These are phyloP conservation scores for Sarcophaga bullata DNA, from an alignment of 1,140 invertebrate species.

Conservation along the genomic window DNA sequence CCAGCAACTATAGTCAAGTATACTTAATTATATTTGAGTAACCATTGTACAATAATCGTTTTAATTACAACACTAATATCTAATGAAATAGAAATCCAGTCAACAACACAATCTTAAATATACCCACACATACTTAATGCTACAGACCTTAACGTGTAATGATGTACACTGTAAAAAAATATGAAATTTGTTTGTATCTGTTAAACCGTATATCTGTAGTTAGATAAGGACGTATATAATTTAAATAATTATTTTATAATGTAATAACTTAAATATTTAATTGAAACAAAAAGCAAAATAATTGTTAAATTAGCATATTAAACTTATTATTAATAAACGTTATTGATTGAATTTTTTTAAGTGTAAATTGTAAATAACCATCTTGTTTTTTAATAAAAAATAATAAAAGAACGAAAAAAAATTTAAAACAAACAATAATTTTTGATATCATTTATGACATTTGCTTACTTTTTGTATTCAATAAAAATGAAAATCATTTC, in stretches of 20 bases:
- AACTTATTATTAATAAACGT: background rate
- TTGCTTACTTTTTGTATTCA: too few species aligned
- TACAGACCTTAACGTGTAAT: too few species aligned
- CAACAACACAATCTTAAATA: background rate
- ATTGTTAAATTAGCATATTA: background rate
- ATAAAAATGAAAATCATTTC: too few species aligned
- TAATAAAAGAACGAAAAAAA: background rate
- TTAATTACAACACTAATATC: background rate
- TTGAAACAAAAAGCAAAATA: background rate
- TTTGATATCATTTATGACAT: too few species aligned
- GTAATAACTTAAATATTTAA: conserved; percentile 2
- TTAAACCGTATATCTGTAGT: background rate
- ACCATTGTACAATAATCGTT: background rate
- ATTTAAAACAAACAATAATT: background rate
- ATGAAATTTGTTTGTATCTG: background rate
- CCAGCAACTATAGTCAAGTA: background rate
- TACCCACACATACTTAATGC: too few species aligned
- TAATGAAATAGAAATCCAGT: background rate
- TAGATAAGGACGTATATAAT: background rate
- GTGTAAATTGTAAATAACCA: conserved; percentile 23
- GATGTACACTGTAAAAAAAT: conserved; percentile 9
- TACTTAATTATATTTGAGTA: background rate
- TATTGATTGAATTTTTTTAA: conserved; percentile 15
- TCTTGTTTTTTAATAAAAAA: background rate
- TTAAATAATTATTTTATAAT: background rate